Conservation (phyloP, 2,797 vertebrate genomes). For the Bradypodion pumilum region DNA sequence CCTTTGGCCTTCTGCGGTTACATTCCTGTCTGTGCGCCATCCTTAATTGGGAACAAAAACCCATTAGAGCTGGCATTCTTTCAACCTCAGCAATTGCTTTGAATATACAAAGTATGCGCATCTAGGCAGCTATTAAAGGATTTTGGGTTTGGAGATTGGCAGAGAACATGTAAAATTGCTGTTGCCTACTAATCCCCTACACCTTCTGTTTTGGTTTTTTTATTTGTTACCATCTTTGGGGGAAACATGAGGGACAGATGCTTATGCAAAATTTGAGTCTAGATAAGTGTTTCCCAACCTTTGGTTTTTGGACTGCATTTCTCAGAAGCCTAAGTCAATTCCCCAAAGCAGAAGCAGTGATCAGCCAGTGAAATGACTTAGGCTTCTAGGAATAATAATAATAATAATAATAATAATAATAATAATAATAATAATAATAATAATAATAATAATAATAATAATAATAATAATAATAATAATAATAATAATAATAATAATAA, state of each 20-base stretch:
- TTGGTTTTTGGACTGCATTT: too few relatives aligned
- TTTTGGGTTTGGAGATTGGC: background rate
- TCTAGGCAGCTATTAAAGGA: background rate
- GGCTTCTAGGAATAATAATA: too few relatives aligned
- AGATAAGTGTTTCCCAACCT: too few relatives aligned
- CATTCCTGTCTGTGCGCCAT: background rate
- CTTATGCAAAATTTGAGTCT: background rate
- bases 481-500: too few relatives aligned
- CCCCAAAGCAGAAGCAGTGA: too few relatives aligned
- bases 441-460: too few relatives aligned
- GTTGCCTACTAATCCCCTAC: background rate
- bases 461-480: too few relatives aligned
- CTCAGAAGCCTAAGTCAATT: too few relatives aligned
- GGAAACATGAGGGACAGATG: background rate
- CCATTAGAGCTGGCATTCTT: background rate
- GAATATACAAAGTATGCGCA: too few relatives aligned
- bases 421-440: too few relatives aligned
- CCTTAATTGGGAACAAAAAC: background rate
- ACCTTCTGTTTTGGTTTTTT: background rate
- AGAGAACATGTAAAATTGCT: background rate
- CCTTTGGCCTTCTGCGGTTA: background rate
- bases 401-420: too few relatives aligned
- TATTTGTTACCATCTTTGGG: background rate
- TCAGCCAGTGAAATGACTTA: too few relatives aligned
- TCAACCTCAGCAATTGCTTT: background rate